Percentiles rank a stretch among this genome's conserved stretches.
Evolutionary conservation across 2,113 vertebrate species (phyloP).

Genomic region (Sinocyclocheilus anshuiensis): DNA sequence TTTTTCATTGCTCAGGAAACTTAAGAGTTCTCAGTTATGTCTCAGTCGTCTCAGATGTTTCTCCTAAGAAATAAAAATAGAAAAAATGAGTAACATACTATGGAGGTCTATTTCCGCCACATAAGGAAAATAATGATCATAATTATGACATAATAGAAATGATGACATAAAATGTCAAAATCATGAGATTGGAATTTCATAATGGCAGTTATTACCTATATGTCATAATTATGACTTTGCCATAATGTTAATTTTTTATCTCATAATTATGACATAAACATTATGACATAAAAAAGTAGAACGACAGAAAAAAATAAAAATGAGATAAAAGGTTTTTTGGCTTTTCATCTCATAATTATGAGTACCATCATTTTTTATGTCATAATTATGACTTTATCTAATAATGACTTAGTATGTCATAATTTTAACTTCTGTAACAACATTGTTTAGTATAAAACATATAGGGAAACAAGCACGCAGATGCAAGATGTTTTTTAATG

Average conservation of each 20-base stretch:
- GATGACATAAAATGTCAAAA: no score
- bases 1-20: neutral
- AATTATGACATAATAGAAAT: no score
- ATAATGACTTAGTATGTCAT: neutral
- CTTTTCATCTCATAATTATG: neutral
- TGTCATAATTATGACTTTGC: neutral
- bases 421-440: constrained; percentile 27
- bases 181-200: neutral
- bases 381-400: neutral
- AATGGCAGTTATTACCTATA: neutral
- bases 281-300: no score
- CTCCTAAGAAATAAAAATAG: neutral
- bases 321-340: neutral
- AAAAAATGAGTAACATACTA: neutral
- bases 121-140: no score
- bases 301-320: no score
- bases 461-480: neutral
- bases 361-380: neutral
- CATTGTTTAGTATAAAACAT: constrained; percentile 7
- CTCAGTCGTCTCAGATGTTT: neutral
- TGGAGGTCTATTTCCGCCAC: neutral
- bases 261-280: neutral
- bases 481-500: constrained; percentile 28
- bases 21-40: neutral
- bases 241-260: neutral